Evolutionary conservation across 2,113 vertebrate genomes (phyloP).

Genomic region (Plecturocebus donacophilus): DNA sequence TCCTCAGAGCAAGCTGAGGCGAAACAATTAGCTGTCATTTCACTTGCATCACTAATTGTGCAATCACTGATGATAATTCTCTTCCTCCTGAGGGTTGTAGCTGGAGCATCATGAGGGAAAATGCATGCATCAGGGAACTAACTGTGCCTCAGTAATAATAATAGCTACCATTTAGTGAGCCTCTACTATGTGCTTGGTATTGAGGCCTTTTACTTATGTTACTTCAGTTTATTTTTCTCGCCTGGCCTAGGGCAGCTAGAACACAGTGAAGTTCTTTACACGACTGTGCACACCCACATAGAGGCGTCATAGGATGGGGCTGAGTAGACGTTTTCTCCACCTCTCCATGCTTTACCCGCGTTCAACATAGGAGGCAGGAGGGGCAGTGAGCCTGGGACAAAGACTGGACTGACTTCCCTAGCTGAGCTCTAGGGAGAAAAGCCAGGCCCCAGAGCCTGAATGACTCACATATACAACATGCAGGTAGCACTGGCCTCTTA

Average conservation of each 20-base stretch:
- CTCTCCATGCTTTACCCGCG: neutral
- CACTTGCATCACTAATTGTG: constrained; percentile 58
- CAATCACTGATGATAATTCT: constrained; percentile 45
- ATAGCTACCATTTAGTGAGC: neutral
- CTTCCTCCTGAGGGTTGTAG: constrained; percentile 21
- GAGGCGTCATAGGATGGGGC: neutral
- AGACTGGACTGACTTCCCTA: neutral
- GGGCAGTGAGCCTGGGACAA: neutral
- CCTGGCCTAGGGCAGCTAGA: neutral
- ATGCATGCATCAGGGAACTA: neutral
- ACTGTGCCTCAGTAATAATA: neutral
- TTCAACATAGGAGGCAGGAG: neutral
- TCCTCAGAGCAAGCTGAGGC: constrained; percentile 28
- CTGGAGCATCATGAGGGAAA: neutral
- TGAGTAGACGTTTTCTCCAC: too few relatives aligned
- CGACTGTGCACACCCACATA: neutral
- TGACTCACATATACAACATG: neutral
- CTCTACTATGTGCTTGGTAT: neutral
- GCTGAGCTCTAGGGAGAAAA: neutral
- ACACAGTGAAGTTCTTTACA: neutral
- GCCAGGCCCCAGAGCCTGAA: neutral
- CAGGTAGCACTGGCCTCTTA: neutral
- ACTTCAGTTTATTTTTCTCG: neutral
- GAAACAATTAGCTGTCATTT: constrained; percentile 65
- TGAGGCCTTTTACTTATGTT: neutral